Base-by-base conservation (phyloP, 2,888 invertebrate genomes). In the Coenonympha arcania region DNA sequence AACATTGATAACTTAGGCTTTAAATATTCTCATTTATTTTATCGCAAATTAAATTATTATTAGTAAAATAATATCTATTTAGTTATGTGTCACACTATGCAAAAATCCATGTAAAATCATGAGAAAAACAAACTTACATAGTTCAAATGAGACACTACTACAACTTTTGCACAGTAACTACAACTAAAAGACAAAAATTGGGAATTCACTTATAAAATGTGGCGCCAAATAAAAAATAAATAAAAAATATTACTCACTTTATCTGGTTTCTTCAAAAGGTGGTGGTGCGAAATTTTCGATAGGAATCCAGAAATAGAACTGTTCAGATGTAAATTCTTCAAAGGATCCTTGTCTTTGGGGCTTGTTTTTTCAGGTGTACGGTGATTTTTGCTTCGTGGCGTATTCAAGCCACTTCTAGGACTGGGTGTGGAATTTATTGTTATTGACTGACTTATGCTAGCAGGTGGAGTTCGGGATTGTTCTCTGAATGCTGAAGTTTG, bases 331-430 rank as follows among this genome's bases (percentile, higher is more conserved):
- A 59, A 56, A 54, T 60, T 55, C 34, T 56, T 58, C 36, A 67
- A 49, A 2, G 65, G 59, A 40, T 68, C 64, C 19, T 37, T 60
- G 45, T 62, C 62, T 19, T 57, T 63, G 18, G 61, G 63, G 39
- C 57, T 62, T 3, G 6, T 20, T 31, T 62, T 62, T 15, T 55
- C 50, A 24, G 64, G 64, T 6, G 61, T 62, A 15, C 26, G 46
- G 9, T 56, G 24, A 47, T 41, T 57, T 37, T 48, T 54, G 30
- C 43, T 54, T 15, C 47, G 41, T 8, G 20, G 36, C 1, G 34
- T 45, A 43, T 33, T 55, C 20, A 22, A 5, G 37, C 24, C 41
- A 24, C 37, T 48, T 44, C 57, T 61, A 19, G 64, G 62, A 4
- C 59, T 60, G 3, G 62, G 59, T 30, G 60, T 55, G 16, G 57